Percentiles rank a stretch among this genome's conserved stretches.
Evolutionary conservation across 1,140 invertebrate genomes (phyloP).

Genomic region (Drosophila oshimai): DNA sequence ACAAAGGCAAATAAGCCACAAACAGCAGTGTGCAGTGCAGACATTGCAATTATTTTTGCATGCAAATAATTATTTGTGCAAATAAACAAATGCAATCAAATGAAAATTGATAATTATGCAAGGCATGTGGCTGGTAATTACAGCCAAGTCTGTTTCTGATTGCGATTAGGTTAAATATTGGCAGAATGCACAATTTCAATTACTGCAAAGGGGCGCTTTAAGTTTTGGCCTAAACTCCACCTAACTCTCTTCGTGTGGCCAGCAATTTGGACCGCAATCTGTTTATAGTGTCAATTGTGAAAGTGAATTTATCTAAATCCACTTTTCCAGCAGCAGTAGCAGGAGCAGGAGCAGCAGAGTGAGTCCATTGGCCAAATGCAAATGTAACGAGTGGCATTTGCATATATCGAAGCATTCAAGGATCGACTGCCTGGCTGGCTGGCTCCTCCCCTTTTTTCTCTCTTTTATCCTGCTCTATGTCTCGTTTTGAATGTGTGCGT

Average conservation of each 20-base stretch:
- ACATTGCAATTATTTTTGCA: constrained; percentile 28
- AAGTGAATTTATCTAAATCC: constrained; percentile 74
- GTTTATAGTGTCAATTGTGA: constrained; percentile 76
- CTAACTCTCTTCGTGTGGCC: constrained; percentile 35
- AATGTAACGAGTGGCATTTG: constrained; percentile 63
- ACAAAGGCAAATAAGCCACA: constrained; percentile 12
- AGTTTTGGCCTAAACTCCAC: constrained; percentile 13
- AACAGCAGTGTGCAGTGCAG: neutral
- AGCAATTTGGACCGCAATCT: constrained; percentile 68
- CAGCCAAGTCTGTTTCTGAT: constrained; percentile 22
- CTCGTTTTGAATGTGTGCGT: constrained; percentile 5
- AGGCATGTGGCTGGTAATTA: constrained; percentile 29
- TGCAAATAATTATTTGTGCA: constrained; percentile 36
- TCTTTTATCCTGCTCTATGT: neutral
- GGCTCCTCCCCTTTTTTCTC: neutral
- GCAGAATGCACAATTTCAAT: neutral
- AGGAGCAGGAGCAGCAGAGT: neutral
- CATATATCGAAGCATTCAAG: constrained; percentile 55
- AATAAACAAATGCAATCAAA: constrained; percentile 41
- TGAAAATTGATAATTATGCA: constrained; percentile 50
- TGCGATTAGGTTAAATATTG: neutral
- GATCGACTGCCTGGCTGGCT: neutral
- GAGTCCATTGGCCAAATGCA: constrained; percentile 58
- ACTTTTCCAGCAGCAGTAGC: constrained; percentile 32
- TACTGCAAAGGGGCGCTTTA: neutral